These are phyloP conservation scores for Lophochroa leadbeateri DNA, from an alignment of 2,113 vertebrate genomes.

Conservation along the genomic window DNA sequence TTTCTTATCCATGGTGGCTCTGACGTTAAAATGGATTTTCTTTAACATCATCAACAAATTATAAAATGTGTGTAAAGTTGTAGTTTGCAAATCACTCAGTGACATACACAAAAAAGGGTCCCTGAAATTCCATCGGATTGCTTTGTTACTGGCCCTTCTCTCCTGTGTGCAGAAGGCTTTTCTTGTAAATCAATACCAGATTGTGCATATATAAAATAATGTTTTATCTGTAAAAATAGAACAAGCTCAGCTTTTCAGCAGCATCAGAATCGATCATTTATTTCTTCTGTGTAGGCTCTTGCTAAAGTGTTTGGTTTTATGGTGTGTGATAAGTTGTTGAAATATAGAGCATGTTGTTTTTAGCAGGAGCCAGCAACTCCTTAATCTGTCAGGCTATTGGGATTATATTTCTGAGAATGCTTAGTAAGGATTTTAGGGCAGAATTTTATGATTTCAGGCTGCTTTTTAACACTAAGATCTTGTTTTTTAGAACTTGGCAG, in stretches of 20 bases:
- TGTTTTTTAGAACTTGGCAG: not conserved
- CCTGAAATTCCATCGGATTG: not conserved
- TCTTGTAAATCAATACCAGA: not conserved
- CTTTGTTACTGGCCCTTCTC: not conserved
- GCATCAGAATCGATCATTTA: not conserved
- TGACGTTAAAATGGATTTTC: not conserved
- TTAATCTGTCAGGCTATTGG: not conserved
- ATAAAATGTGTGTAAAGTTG: not conserved
- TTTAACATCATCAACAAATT: not conserved
- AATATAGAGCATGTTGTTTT: slow-evolving; percentile 30
- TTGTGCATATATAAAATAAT: not conserved
- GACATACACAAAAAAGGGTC: not conserved
- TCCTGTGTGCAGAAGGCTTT: not conserved
- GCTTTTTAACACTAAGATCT: not conserved
- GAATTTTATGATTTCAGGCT: not conserved
- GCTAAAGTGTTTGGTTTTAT: not conserved
- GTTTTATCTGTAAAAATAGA: slow-evolving; percentile 9
- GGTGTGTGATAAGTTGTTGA: slow-evolving; percentile 20
- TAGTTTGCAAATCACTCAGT: not conserved
- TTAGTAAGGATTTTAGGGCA: slow-evolving; percentile 12
- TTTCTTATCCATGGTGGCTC: not conserved
- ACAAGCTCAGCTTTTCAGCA: slow-evolving; percentile 21
- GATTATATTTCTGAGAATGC: slow-evolving; percentile 46
- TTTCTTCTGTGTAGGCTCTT: not conserved
- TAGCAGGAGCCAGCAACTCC: not conserved